These are phyloP conservation scores for Triplophysa bombifrons DNA, from an alignment of 2,797 vertebrate species.

Conservation along the genomic window DNA sequence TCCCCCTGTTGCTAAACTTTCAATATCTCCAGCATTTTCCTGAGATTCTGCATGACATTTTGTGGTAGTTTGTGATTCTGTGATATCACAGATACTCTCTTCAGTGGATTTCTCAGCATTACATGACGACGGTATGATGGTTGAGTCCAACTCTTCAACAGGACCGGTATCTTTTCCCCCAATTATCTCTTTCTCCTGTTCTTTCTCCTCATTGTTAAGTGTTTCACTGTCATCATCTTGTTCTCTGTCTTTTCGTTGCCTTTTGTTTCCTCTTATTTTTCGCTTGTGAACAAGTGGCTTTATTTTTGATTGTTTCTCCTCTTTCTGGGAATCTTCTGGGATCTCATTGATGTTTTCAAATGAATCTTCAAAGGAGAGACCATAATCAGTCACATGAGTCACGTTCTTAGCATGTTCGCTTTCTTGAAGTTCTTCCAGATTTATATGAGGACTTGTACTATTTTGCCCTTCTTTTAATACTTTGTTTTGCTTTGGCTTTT, in stretches of 20 bases:
- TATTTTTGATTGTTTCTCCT: not conserved
- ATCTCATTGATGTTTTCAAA: not conserved
- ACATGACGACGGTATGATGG: too few relatives aligned
- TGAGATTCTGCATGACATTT: not conserved
- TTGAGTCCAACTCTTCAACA: slow-evolving; percentile 1
- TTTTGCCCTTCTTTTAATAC: not conserved
- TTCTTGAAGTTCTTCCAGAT: not conserved
- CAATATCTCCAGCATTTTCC: not conserved
- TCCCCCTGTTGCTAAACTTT: not conserved
- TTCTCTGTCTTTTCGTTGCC: not conserved
- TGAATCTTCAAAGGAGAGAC: not conserved
- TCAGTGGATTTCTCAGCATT: not conserved
- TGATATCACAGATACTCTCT: not conserved
- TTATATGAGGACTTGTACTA: not conserved
- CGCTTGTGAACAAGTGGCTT: slow-evolving; percentile 3
- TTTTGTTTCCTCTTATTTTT: slow-evolving; percentile 3
- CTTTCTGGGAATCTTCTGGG: not conserved
- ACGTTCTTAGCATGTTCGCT: not conserved
- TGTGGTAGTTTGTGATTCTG: not conserved
- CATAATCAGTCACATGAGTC: not conserved
- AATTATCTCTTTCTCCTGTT: not conserved
- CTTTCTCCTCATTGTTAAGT: not conserved
- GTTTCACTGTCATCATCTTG: not conserved
- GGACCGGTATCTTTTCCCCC: not conserved
- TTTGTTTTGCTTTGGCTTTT: not conserved